These are phyloP conservation scores for Callopanchax toddi DNA, from an alignment of 2,113 vertebrate species.

Conservation along the genomic window DNA sequence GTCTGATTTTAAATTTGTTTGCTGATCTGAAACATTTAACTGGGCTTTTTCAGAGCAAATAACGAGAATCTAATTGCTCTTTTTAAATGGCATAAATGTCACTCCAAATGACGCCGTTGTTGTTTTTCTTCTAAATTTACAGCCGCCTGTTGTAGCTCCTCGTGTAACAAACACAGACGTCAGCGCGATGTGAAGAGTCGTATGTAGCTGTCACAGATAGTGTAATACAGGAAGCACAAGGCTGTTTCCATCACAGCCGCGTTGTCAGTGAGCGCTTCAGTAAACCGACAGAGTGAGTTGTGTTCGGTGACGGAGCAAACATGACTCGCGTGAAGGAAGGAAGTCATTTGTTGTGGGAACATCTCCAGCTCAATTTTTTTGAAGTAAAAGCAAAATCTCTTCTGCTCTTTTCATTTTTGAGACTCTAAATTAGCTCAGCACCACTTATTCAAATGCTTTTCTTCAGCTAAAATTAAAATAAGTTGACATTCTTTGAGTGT, in stretches of 20 bases:
- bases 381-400: neutral
- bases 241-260: constrained; percentile 12
- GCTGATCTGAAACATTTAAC: no score
- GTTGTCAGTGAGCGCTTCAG: constrained; percentile 29
- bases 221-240: constrained; percentile 24
- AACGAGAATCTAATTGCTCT: no score
- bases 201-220: constrained; percentile 46
- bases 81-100: no score
- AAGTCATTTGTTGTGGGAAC: constrained; percentile 6
- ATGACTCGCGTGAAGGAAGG: neutral
- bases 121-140: neutral
- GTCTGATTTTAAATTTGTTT: no score
- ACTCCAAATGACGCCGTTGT: no score
- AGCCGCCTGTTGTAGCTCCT: constrained; percentile 5
- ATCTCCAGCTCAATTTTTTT: neutral
- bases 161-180: constrained; percentile 19
- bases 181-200: constrained; percentile 12
- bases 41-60: no score
- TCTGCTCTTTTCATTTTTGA: no score
- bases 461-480: no score
- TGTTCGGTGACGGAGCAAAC: constrained; percentile 28
- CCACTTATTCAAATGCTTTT: neutral
- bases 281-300: constrained; percentile 30
- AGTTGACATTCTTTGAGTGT: no score
- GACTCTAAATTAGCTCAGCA: neutral